Conservation (phyloP, 2,888 invertebrate genomes). For the Euplexia lucipara region DNA sequence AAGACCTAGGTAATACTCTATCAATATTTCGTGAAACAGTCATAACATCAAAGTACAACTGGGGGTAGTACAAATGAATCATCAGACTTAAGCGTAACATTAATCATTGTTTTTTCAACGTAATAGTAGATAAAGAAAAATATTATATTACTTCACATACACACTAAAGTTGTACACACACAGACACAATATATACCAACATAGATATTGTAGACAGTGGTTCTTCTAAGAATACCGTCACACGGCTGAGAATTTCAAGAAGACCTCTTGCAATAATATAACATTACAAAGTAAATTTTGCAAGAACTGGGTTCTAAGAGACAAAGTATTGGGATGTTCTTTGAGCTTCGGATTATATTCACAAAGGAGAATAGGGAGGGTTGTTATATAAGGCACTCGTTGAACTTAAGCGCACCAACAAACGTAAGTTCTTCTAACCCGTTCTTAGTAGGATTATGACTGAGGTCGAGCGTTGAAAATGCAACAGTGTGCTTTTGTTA, state of each 20-base stretch:
- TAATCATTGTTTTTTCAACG: constrained; percentile 64
- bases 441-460: too few relatives aligned
- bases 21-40: constrained; percentile 7
- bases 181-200: constrained; percentile 26
- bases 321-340: constrained; percentile 41
- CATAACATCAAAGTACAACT: constrained; percentile 13
- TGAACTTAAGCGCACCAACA: too few relatives aligned
- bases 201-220: constrained; percentile 48
- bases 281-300: constrained; percentile 66
- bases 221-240: constrained; percentile 65
- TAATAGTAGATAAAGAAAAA: constrained; percentile 62
- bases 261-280: constrained; percentile 65
- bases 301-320: constrained; percentile 31
- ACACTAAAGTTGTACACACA: constrained; percentile 5
- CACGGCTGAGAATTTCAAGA: constrained; percentile 60
- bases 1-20: too few relatives aligned
- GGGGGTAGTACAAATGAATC: constrained; percentile 62
- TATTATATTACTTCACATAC: constrained; percentile 50
- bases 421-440: too few relatives aligned
- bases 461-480: too few relatives aligned
- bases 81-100: constrained; percentile 56
- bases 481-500: too few relatives aligned
- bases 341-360: constrained; percentile 26
- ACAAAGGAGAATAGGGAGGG: constrained; percentile 13
- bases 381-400: too few relatives aligned